Conservation (phyloP, 1,140 invertebrate genomes). For the Colletes gigas region DNA sequence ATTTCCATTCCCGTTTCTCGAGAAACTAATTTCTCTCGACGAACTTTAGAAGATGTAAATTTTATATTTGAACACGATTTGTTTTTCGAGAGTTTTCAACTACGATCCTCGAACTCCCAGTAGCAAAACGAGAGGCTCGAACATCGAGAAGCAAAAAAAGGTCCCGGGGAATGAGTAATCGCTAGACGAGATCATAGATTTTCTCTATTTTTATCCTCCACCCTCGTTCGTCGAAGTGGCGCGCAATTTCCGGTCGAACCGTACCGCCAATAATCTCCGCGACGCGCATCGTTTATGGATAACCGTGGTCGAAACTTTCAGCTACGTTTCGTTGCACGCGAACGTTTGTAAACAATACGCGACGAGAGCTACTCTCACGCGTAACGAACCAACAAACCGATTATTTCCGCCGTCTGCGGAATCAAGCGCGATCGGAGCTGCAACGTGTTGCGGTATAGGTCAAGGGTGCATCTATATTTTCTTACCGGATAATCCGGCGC, state of each 20-base stretch:
- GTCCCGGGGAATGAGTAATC: too few species aligned
- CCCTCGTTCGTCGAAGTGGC: background rate
- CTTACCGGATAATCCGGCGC: conserved; percentile 22
- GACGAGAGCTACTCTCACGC: background rate
- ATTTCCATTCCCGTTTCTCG: too few species aligned
- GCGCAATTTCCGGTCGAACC: background rate
- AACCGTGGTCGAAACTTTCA: background rate
- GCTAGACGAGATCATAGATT: too few species aligned
- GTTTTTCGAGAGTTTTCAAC: too few species aligned
- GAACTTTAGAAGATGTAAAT: too few species aligned
- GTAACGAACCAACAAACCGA: conserved; percentile 38
- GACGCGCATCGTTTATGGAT: background rate
- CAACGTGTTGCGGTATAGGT: conserved; percentile 49
- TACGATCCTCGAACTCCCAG: too few species aligned
- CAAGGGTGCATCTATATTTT: conserved; percentile 57
- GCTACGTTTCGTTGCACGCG: background rate
- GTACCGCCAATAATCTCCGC: background rate
- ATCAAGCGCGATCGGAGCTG: conserved; percentile 54
- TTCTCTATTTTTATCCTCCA: background rate
- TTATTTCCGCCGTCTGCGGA: conserved; percentile 31
- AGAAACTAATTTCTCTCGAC: too few species aligned
- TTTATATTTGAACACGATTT: too few species aligned
- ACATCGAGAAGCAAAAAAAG: too few species aligned
- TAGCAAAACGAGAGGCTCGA: too few species aligned
- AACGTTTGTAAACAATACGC: background rate